phyloP scores from a whole-genome alignment of 2,888 invertebrate species.

The Saturnia japonica region DNA sequence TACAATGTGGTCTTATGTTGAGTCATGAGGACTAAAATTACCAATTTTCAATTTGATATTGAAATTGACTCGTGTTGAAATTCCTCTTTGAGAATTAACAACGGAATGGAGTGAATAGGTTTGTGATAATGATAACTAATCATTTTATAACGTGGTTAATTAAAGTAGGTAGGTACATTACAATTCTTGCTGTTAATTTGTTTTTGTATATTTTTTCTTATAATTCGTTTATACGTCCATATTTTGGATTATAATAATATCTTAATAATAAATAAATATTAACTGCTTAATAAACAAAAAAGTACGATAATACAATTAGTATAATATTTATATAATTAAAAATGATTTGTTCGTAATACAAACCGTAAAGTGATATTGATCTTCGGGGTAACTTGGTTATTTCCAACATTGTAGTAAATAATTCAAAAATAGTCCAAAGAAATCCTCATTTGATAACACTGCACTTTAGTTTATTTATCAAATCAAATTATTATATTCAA shows the following conservation, averaged over 20 bases:
- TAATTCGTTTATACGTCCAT: too few relatives aligned
- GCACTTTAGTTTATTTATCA: conserved; percentile 64
- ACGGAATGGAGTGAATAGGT: too few relatives aligned
- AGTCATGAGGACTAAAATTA: neutral
- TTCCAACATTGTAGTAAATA: conserved; percentile 68
- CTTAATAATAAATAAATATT: neutral
- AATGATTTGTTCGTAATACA: conserved; percentile 39
- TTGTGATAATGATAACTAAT: too few relatives aligned
- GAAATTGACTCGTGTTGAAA: neutral
- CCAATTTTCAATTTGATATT: neutral
- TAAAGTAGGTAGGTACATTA: too few relatives aligned
- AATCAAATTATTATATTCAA: conserved; percentile 64
- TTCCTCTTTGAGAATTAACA: too few relatives aligned
- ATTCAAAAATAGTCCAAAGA: conserved; percentile 50
- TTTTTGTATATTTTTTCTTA: too few relatives aligned
- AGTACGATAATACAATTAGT: neutral
- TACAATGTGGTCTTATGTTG: neutral
- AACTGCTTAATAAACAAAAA: neutral
- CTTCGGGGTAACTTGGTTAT: conserved; percentile 71
- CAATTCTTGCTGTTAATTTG: too few relatives aligned
- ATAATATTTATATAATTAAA: conserved; percentile 6
- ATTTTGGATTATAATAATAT: too few relatives aligned
- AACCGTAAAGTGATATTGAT: conserved; percentile 73
- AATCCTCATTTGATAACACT: conserved; percentile 65
- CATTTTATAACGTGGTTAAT: too few relatives aligned